phyloP scores from a whole-genome alignment of 2,113 vertebrate genomes.

The Sceloporus undulatus region DNA sequence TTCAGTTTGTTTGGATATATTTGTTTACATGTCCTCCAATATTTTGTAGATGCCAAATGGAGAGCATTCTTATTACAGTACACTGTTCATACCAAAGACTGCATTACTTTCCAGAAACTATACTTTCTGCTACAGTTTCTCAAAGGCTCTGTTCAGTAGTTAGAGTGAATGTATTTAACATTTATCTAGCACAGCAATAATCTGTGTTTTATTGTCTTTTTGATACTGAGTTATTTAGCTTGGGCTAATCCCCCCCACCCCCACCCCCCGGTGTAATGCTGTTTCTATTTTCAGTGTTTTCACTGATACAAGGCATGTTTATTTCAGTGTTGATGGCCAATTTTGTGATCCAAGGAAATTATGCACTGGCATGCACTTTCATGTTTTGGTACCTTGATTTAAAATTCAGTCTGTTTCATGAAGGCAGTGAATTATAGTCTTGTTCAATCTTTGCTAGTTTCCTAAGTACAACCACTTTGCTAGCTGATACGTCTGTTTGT shows the following conservation, averaged over 20 bases:
- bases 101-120: neutral
- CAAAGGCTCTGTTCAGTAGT: neutral
- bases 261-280: neutral
- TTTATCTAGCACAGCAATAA: neutral
- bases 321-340: neutral
- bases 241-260: neutral
- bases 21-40: neutral
- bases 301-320: neutral
- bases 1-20: neutral
- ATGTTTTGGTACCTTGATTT: neutral
- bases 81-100: neutral
- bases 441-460: slow-evolving; percentile 2
- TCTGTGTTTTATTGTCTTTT: neutral
- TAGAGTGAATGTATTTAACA: neutral
- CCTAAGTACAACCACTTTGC: neutral
- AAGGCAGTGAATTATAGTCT: neutral
- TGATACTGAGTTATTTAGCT: neutral
- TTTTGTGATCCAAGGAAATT: neutral
- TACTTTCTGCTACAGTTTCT: neutral
- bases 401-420: slow-evolving; percentile 6
- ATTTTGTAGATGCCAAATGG: neutral
- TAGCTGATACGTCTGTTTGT: slow-evolving; percentile 12
- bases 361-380: neutral
- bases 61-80: neutral
- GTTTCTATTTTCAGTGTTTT: slow-evolving; percentile 25